Conservation (phyloP, 2,888 invertebrate genomes). For the Escarpia spicata region DNA sequence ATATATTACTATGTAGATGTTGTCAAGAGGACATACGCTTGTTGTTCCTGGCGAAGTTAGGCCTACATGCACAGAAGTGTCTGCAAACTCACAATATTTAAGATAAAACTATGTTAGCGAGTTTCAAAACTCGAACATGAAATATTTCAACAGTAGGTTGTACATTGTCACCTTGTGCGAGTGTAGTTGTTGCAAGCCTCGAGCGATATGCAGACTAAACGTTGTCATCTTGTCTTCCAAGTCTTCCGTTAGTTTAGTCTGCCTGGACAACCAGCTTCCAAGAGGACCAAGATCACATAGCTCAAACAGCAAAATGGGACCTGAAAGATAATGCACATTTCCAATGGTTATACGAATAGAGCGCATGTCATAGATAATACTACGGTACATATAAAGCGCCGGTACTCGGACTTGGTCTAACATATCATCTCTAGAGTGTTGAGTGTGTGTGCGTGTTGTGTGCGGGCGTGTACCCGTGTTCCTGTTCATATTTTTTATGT, state of each 20-base stretch:
- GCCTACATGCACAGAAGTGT: not conserved
- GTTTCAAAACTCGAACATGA: not conserved
- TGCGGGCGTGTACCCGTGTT: too few relatives aligned
- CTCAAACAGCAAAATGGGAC: slow-evolving; percentile 29
- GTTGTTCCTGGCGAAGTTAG: not conserved
- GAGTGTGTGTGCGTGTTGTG: too few relatives aligned
- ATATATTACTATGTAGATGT: not conserved
- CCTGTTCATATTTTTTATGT: too few relatives aligned
- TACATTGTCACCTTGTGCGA: slow-evolving; percentile 17
- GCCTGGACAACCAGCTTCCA: slow-evolving; percentile 27
- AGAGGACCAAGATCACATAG: slow-evolving; percentile 29
- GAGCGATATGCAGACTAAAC: slow-evolving; percentile 30
- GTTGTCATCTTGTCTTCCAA: slow-evolving; percentile 26
- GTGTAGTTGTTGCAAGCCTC: slow-evolving; percentile 30
- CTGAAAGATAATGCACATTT: not conserved
- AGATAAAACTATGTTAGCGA: not conserved
- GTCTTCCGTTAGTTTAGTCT: not conserved
- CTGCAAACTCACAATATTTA: not conserved
- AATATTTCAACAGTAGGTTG: not conserved
- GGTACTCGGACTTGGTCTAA: not conserved
- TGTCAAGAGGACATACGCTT: not conserved
- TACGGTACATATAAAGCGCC: not conserved
- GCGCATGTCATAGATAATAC: too few relatives aligned
- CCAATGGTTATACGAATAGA: too few relatives aligned
- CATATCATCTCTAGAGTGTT: too few relatives aligned